Conservation (phyloP, 2,113 vertebrate genomes). For the Oryzias celebensis region DNA sequence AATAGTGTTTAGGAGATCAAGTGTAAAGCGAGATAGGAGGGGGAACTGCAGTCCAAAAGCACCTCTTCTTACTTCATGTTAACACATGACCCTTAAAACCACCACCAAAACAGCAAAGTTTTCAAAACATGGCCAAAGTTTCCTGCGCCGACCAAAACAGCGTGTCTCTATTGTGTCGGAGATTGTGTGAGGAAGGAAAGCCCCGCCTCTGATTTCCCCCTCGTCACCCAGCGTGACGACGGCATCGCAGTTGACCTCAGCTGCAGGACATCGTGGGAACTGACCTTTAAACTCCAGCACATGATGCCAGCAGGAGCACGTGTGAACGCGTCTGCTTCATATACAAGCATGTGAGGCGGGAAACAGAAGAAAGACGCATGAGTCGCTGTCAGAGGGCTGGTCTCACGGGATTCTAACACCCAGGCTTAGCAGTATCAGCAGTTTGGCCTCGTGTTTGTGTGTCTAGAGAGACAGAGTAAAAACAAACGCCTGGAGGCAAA, state of each 20-base stretch:
- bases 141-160: slow-evolving; percentile 20
- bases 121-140: slow-evolving; percentile 18
- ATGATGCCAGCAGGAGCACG: slow-evolving; percentile 17
- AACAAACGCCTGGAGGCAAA: background rate
- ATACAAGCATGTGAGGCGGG: background rate
- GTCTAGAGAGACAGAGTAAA: background rate
- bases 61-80: too few relatives aligned
- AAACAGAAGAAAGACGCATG: slow-evolving; percentile 11
- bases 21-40: too few relatives aligned
- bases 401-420: slow-evolving; percentile 29
- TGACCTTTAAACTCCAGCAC: slow-evolving; percentile 45
- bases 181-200: slow-evolving; percentile 73
- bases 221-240: slow-evolving; percentile 52
- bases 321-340: background rate
- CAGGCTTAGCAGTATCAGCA: slow-evolving; percentile 22
- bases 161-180: slow-evolving; percentile 70
- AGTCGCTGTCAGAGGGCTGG: slow-evolving; percentile 24
- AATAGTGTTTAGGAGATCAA: too few relatives aligned
- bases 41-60: too few relatives aligned
- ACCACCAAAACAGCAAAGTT: too few relatives aligned
- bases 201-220: slow-evolving; percentile 64
- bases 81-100: too few relatives aligned
- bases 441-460: slow-evolving; percentile 10
- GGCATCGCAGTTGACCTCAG: slow-evolving; percentile 40
- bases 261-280: slow-evolving; percentile 65